Percentiles rank a stretch among this genome's conserved stretches.
Conservation (phyloP, 2,888 invertebrate species). For the Caenorhabditis becei region DNA sequence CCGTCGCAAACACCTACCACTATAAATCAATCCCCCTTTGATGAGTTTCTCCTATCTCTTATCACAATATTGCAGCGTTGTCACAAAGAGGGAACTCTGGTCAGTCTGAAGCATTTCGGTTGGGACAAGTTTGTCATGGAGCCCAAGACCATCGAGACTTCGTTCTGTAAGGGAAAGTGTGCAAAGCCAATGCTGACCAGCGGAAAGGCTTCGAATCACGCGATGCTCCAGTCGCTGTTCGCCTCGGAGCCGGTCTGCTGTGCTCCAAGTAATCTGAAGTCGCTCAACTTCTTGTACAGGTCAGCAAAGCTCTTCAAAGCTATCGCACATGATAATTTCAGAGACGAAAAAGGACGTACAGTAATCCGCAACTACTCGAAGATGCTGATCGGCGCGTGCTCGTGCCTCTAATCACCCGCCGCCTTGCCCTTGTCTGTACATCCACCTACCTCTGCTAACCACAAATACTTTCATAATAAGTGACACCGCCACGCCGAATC, state of each 20-base stretch:
- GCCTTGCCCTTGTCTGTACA: conserved; percentile 35
- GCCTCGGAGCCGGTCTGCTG: conserved; percentile 67
- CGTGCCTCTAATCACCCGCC: conserved; percentile 54
- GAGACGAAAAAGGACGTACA: conserved; percentile 64
- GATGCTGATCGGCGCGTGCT: conserved; percentile 69
- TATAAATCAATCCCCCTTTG: conserved; percentile 12
- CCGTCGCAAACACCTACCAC: not conserved
- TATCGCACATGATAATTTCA: conserved; percentile 21
- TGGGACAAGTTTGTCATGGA: conserved; percentile 58
- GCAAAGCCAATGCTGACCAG: conserved; percentile 51
- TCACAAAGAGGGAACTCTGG: conserved; percentile 58
- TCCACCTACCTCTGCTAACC: conserved; percentile 7
- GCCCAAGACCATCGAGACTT: conserved; percentile 61
- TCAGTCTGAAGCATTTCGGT: conserved; percentile 58
- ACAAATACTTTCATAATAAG: conserved; percentile 42
- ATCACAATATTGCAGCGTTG: conserved; percentile 44
- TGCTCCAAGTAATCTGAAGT: conserved; percentile 63
- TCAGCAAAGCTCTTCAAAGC: conserved; percentile 6
- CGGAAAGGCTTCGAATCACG: conserved; percentile 68
- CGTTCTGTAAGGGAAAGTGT: conserved; percentile 63
- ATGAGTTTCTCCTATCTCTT: not conserved
- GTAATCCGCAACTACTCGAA: conserved; percentile 67
- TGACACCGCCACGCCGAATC: conserved; percentile 26
- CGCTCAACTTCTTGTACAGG: conserved; percentile 66
- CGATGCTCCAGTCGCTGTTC: conserved; percentile 67